Conservation (phyloP, 2,797 vertebrate genomes). For the Mycteria americana region DNA sequence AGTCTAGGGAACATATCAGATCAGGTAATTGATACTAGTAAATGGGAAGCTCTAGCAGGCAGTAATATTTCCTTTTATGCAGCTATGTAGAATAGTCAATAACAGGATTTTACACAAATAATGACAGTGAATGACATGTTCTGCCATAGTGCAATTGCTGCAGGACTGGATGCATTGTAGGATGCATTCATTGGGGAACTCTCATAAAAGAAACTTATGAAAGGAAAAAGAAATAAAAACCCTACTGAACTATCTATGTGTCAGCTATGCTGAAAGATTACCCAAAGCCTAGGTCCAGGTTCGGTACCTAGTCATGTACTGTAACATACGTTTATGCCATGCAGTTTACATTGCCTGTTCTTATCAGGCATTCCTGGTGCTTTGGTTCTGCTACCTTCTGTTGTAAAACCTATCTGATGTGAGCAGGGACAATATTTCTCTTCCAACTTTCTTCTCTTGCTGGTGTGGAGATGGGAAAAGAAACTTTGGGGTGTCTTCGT, state of each 20-base stretch:
- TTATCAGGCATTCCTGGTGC: neutral
- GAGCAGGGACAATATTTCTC: neutral
- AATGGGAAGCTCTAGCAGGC: neutral
- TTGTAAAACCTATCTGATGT: neutral
- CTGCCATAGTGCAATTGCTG: neutral
- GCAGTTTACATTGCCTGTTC: neutral
- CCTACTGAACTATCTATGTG: neutral
- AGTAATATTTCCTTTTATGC: neutral
- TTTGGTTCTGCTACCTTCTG: neutral
- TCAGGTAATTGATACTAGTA: neutral
- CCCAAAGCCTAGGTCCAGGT: neutral
- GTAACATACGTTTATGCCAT: neutral
- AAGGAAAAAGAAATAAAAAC: neutral
- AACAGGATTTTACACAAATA: neutral
- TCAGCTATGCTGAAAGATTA: neutral
- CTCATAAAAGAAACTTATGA: neutral
- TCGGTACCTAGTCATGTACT: neutral
- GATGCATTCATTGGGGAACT: neutral
- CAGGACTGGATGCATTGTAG: neutral
- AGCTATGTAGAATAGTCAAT: neutral
- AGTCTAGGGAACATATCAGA: neutral
- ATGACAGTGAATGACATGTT: neutral
- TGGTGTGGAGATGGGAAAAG: neutral
- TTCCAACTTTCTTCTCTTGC: neutral
- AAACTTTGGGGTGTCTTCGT: neutral